Base-by-base conservation (phyloP, 2,888 invertebrate species). In the Hemicrepidius hirtus region DNA sequence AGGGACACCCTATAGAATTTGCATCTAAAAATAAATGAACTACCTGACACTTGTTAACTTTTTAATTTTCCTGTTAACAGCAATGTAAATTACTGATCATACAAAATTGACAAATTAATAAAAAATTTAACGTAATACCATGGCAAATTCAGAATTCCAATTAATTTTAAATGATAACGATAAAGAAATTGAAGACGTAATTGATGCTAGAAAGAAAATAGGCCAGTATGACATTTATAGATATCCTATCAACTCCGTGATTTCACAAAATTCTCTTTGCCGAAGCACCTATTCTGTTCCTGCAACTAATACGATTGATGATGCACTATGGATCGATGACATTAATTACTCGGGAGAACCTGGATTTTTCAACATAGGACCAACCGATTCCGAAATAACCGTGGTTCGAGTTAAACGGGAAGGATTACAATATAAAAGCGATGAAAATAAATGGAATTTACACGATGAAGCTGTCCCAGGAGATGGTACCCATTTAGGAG, bases 341-440 rank as follows among this genome's bases (percentile, higher is more conserved):
- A 28, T 68, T 28, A 67, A 70, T 68, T 62, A 44, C 20, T 5
- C 50, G 2, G 57, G 63, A n/a, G 77, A 76, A 24, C 62, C 74
- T 5, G 77, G 75, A 41, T 74, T 74, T 24, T 72, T 78, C 6
- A 80, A 78, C 67, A 73, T 90, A 12, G 89, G 89, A 87, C 88
- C 89, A 0, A 90, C 90, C 60, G 90, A 90, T 82, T 90, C 90
- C 0, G 90, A 90, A 80, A 88, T 91, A 66, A 90, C 91, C 0
- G 88, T 91, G 3, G 85, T 90, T 7, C 83, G 89, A 78, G 88
- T 90, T 83, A 88, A 89, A 79, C 81, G 84, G 60, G 81, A 82
- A 65, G 81, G 82, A 20, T 72, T 82, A 84, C 68, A 85, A 77
- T 76, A 80, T 83, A 77, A 81, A 76, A 83, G 82, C n/a, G 82